phyloP scores from a whole-genome alignment of 1,140 invertebrate genomes.

The Conopomorpha cramerella region DNA sequence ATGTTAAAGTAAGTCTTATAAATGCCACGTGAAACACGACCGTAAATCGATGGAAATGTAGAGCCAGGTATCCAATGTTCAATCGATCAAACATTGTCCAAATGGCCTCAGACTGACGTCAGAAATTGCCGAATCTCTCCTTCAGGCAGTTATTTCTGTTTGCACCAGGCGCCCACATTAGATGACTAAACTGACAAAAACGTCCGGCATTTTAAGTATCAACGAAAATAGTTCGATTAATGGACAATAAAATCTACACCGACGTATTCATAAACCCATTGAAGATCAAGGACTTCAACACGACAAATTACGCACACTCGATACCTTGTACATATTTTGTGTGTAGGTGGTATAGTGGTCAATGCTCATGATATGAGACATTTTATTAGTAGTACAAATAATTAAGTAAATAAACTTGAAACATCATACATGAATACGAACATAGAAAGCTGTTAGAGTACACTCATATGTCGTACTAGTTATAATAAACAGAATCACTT shows the following conservation, averaged over 20 bases:
- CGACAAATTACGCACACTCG: too few relatives aligned
- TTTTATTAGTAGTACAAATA: too few relatives aligned
- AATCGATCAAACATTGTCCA: conserved; percentile 16
- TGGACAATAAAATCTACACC: conserved; percentile 14
- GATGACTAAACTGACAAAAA: conserved; percentile 30
- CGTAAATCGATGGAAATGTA: background rate
- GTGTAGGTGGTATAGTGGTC: too few relatives aligned
- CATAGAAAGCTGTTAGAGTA: too few relatives aligned
- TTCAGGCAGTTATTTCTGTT: conserved; percentile 21
- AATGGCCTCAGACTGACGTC: conserved; percentile 25
- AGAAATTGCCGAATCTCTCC: conserved; percentile 20
- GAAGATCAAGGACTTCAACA: too few relatives aligned
- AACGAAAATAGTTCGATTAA: conserved; percentile 12
- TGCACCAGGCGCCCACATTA: conserved; percentile 16
- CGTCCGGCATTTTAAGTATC: conserved; percentile 21
- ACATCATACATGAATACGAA: too few relatives aligned
- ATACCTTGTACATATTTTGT: too few relatives aligned
- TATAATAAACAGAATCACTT: too few relatives aligned
- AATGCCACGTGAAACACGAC: background rate
- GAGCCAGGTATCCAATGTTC: background rate
- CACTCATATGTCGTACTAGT: too few relatives aligned
- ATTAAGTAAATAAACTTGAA: too few relatives aligned
- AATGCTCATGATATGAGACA: too few relatives aligned
- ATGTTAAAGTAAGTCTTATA: background rate
- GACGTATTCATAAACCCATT: too few relatives aligned